Conservation (phyloP, 1,140 invertebrate genomes). For the Pseudomyrmex sp. region DNA sequence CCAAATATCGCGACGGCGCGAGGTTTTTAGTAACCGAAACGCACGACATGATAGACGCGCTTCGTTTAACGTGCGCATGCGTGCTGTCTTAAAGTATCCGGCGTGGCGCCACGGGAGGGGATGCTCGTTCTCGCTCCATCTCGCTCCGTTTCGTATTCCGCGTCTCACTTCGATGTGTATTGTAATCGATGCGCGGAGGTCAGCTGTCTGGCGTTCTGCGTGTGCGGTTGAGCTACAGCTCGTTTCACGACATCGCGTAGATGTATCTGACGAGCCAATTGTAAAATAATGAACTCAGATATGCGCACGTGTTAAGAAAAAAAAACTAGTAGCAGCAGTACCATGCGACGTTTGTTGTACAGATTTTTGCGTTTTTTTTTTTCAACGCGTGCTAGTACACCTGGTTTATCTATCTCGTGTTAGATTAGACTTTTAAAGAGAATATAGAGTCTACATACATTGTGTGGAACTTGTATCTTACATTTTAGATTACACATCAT, state of each 20-base stretch:
- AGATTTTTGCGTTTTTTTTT: not conserved
- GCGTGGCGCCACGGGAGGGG: slow-evolving; percentile 20
- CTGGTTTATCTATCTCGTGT: too few species aligned
- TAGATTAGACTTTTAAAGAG: too few species aligned
- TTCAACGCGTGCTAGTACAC: not conserved
- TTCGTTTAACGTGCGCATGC: slow-evolving; percentile 59
- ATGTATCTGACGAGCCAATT: not conserved
- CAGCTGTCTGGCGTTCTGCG: slow-evolving; percentile 21
- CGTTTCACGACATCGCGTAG: slow-evolving; percentile 26
- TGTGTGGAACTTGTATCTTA: not conserved
- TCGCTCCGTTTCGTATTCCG: not conserved
- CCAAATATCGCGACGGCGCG: slow-evolving; percentile 8
- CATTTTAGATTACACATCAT: too few species aligned
- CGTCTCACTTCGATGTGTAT: not conserved
- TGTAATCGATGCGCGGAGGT: slow-evolving; percentile 68
- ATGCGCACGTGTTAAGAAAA: not conserved
- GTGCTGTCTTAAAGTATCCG: not conserved
- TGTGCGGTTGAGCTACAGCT: slow-evolving; percentile 33
- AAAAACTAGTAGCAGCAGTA: not conserved
- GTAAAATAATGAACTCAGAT: slow-evolving; percentile 18
- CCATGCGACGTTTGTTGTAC: not conserved
- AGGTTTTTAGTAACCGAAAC: slow-evolving; percentile 46
- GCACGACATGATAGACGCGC: slow-evolving; percentile 22
- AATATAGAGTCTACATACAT: too few species aligned
- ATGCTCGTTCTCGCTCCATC: slow-evolving; percentile 14